Conservation (phyloP, 2,113 vertebrate genomes). For the Chloropsis cyanopogon region DNA sequence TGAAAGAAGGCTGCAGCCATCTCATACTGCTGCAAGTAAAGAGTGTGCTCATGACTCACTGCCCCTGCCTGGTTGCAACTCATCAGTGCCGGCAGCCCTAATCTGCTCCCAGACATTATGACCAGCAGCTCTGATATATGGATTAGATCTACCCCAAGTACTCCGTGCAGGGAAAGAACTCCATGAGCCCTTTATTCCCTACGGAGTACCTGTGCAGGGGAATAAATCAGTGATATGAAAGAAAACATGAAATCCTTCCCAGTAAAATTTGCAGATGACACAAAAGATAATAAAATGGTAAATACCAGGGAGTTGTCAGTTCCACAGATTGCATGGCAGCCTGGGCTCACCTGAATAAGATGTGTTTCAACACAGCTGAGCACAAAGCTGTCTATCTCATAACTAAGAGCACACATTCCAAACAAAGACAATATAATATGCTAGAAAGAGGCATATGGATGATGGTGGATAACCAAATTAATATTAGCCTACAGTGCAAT, state of each 20-base stretch:
- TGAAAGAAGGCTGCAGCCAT: constrained; percentile 11
- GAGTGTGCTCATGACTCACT: constrained; percentile 7
- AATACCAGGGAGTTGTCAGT: constrained; percentile 24
- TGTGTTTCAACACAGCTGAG: constrained; percentile 45
- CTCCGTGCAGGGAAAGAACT: not conserved
- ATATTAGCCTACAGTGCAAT: not conserved
- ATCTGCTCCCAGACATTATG: constrained; percentile 39
- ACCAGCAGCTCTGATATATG: constrained; percentile 54
- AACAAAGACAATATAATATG: constrained; percentile 30
- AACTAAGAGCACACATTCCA: constrained; percentile 16
- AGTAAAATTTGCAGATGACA: constrained; percentile 66
- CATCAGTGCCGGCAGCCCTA: constrained; percentile 36
- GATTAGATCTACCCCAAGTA: constrained; percentile 38
- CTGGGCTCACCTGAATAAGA: constrained; percentile 44
- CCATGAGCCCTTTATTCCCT: constrained; percentile 42
- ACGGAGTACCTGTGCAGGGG: not conserved
- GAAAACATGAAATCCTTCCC: constrained; percentile 55
- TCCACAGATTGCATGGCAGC: constrained; percentile 38
- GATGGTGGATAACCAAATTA: constrained; percentile 36
- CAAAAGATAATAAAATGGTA: constrained; percentile 59
- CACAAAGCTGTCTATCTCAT: constrained; percentile 37
- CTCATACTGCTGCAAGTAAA: not conserved
- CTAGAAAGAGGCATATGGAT: not conserved
- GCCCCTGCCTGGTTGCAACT: constrained; percentile 28
- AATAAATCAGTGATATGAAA: constrained; percentile 56